Evolutionary conservation across 2,888 invertebrate genomes (phyloP).

Genomic region (Blastobasis adustella): DNA sequence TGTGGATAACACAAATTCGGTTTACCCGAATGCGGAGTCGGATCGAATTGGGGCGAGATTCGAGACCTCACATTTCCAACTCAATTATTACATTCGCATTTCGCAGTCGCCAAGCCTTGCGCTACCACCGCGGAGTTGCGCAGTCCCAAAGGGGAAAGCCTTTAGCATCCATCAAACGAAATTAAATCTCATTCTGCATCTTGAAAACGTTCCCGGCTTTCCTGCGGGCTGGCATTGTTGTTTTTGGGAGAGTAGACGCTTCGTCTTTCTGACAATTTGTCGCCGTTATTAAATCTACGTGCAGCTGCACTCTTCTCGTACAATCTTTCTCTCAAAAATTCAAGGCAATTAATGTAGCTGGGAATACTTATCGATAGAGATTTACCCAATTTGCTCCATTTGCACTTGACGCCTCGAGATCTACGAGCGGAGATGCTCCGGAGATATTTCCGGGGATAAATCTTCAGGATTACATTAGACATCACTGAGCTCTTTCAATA

Average conservation of each 20-base stretch:
- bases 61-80: constrained; percentile 35
- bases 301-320: too few relatives aligned
- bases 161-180: background rate
- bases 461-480: constrained; percentile 22
- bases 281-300: too few relatives aligned
- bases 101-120: background rate
- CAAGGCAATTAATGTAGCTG: too few relatives aligned
- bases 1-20: constrained; percentile 21
- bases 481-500: constrained; percentile 32
- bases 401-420: constrained; percentile 16
- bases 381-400: constrained; percentile 16
- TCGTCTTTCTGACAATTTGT: too few relatives aligned
- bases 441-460: constrained; percentile 24
- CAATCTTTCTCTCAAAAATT: too few relatives aligned
- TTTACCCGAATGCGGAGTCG: constrained; percentile 23
- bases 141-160: background rate
- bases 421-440: constrained; percentile 7
- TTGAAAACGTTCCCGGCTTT: too few relatives aligned
- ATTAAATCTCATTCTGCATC: background rate
- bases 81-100: constrained; percentile 34
- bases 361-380: too few relatives aligned
- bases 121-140: too few relatives aligned
- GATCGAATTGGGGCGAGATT: constrained; percentile 33
- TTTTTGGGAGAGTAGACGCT: too few relatives aligned
- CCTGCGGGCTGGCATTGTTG: too few relatives aligned